Evolutionary conservation across 2,113 vertebrate species (phyloP), one percentile per base, ranked within the genome.

Genomic region (Brevimyrus niger): DNA sequence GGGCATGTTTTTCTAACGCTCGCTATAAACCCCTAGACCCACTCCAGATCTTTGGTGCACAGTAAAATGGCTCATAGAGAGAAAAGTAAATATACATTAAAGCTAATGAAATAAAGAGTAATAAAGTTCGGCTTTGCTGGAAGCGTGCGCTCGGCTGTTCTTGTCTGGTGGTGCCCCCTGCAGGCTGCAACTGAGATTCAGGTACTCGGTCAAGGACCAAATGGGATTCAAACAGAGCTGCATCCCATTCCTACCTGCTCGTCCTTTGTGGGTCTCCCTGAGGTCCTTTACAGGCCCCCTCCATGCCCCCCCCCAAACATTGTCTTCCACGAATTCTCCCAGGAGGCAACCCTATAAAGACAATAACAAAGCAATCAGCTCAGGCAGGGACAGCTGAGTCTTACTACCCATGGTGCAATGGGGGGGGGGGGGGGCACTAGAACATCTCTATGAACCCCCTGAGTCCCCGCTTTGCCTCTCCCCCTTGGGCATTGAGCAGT

Each of bases 81-180:
- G 31, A 76, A 65, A 65, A 76, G 69, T 76, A 76, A 76, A 76
- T 15, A 76, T 76, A 80, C 35, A 80, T 80, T 80, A 80, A 80
- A 80, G 31, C 73, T 42, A 80, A 80, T 80, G 73, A 80, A 80
- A 80, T 80, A 80, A 80, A 80, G 73, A 42, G 73, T 80, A 80
- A 42, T 42, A 17, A 42, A 80, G 15, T 19, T 80, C 1, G 15
- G 35, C 13, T 42, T 17, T 42, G 35, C 6, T 80, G 73, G 35
- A 42, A 19, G 73, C 1, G 5, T 80, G 35, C 4, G 0, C 31
- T 80, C 15, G 0, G 73, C 17, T 19, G 35, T 17, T 19, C 35
- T 38, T 19, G 35, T 38, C 1, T 38, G 17, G 15, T 5, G 5
- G 73, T 80, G 35, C 73, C 73, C 35, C 35, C 73, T 80, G 73